phyloP scores from a whole-genome alignment of 2,888 invertebrate species.

The Acheta domesticus region DNA sequence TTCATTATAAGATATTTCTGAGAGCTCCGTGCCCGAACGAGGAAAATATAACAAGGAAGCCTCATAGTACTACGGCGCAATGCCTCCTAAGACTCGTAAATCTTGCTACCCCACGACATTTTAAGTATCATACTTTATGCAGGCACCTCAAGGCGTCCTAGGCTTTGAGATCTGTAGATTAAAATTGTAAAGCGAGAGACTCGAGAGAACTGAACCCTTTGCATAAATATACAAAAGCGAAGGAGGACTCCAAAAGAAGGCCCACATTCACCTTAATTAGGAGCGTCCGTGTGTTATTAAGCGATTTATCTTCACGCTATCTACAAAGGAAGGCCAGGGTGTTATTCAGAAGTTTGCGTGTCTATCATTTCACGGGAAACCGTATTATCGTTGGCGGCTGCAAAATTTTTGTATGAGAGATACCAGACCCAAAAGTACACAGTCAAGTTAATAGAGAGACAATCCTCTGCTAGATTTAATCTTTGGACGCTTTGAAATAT shows the following conservation, averaged over 20 bases:
- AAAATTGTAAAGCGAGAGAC: neutral
- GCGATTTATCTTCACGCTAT: neutral
- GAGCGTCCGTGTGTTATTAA: neutral
- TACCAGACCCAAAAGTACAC: too few species aligned
- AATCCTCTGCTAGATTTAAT: too few species aligned
- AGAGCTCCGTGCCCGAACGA: neutral
- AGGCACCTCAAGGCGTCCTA: neutral
- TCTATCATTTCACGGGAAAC: neutral
- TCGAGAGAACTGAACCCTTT: neutral
- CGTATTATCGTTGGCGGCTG: neutral
- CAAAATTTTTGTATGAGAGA: neutral
- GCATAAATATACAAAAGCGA: neutral
- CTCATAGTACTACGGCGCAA: neutral
- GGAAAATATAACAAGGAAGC: neutral
- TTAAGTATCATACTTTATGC: neutral
- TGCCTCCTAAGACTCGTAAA: neutral
- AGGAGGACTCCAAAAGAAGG: neutral
- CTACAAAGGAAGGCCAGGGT: neutral
- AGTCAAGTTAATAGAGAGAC: too few species aligned
- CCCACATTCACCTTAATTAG: slow-evolving; percentile 18
- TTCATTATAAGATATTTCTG: too few species aligned
- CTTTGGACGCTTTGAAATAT: too few species aligned
- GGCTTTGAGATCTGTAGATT: neutral
- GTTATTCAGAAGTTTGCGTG: neutral
- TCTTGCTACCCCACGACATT: neutral